Percentiles rank a stretch among this genome's conserved stretches.
Conservation (phyloP, 2,113 vertebrate species). For the Lepisosteus osseus region DNA sequence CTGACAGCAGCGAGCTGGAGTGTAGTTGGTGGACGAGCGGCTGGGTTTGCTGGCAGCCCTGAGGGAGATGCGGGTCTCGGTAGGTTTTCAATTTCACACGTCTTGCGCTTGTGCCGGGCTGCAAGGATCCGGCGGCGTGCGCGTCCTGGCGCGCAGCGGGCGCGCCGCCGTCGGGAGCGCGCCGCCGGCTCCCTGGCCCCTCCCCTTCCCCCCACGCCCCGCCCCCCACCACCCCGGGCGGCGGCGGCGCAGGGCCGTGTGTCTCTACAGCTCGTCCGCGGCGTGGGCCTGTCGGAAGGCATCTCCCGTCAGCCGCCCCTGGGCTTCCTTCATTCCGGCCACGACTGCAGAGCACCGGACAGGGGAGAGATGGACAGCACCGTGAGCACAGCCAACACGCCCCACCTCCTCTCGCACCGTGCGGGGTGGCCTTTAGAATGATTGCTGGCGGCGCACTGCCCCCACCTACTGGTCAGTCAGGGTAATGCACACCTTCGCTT, state of each 20-base stretch:
- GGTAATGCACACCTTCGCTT: neutral
- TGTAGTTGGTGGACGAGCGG: no score
- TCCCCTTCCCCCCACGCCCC: slow-evolving; percentile 31
- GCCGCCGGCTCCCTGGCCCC: no score
- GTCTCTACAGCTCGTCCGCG: slow-evolving; percentile 83
- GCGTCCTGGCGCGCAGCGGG: no score
- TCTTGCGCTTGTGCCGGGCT: no score
- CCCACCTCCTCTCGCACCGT: neutral
- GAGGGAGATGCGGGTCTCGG: no score
- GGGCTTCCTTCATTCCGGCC: slow-evolving; percentile 89
- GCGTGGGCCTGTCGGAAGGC: slow-evolving; percentile 74
- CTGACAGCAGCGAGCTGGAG: no score
- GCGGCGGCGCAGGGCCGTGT: no score
- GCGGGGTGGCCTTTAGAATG: neutral
- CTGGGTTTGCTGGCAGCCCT: no score
- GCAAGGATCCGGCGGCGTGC: no score
- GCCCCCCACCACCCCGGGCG: neutral
- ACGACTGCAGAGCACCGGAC: slow-evolving; percentile 67
- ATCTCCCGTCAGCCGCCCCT: slow-evolving; percentile 90
- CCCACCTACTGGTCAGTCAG: neutral
- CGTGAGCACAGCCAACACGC: neutral
- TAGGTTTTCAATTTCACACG: no score
- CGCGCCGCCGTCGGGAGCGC: no score
- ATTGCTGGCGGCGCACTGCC: neutral
- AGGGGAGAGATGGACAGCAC: neutral